A percentile compares a stretch with the other conserved stretches of the same genome.
These are phyloP conservation scores for Pelecanus crispus DNA, from an alignment of 2,113 vertebrate genomes.

Conservation along the genomic window DNA sequence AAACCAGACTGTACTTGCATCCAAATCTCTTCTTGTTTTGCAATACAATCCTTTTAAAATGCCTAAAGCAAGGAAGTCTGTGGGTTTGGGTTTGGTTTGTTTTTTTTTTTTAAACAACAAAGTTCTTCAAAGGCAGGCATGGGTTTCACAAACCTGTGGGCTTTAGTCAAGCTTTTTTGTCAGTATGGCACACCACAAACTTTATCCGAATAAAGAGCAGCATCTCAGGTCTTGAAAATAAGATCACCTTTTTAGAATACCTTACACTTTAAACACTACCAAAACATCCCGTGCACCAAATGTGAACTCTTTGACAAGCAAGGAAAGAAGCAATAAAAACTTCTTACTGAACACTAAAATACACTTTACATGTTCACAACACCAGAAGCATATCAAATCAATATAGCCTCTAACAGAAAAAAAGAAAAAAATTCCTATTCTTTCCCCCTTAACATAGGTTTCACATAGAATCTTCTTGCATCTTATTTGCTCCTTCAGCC, in stretches of 20 bases:
- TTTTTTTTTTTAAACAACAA: not conserved
- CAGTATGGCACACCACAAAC: not conserved
- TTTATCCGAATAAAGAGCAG: not conserved
- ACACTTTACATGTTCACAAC: not conserved
- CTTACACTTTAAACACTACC: not conserved
- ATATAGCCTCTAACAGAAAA: not conserved
- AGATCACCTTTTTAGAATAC: not conserved
- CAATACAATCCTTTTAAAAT: not conserved
- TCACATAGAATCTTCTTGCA: not conserved
- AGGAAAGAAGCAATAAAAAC: not conserved
- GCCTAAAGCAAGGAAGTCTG: not conserved
- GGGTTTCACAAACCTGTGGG: not conserved
- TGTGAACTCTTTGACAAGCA: not conserved
- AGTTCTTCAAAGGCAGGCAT: not conserved
- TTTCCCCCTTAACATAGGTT: not conserved
- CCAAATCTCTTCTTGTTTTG: not conserved
- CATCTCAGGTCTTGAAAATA: not conserved
- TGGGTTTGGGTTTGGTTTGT: not conserved
- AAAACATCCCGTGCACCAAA: not conserved
- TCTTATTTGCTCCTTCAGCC: not conserved
- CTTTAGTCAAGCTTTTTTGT: not conserved
- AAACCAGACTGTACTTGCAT: not conserved
- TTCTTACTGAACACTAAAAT: not conserved
- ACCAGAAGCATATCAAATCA: not conserved
- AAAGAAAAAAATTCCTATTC: fast-evolving